Base-by-base conservation (phyloP, 2,797 vertebrate genomes). In the Merluccius polli region DNA sequence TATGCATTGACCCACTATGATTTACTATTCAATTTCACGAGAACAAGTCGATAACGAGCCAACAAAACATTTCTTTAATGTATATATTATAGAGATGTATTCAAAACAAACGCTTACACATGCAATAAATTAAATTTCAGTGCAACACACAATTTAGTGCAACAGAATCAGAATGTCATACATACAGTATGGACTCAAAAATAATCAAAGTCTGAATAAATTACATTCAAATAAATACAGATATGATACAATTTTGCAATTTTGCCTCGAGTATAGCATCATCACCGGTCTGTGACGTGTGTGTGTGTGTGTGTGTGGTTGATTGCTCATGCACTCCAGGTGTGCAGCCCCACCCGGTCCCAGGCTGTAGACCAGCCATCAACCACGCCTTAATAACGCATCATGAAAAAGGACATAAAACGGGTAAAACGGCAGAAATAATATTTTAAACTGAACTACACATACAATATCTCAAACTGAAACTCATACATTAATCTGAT, bases 151-250 rank as follows among this genome's bases (percentile, higher is more conserved):
- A 82, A 63, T 85, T 24, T 59, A 59, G 52, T 73, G 75, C 84
- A 81, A 87, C 90, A 90, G 90, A 65, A 65, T 65, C 24, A 11
- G 59, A 65, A 27, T 63, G 24, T 27, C 59, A 63, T 65, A 65
- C 59, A 65, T 27, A 65, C n/a, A 27, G 59, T 24, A 91, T 90
- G 91, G 75, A 30, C 79, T 80, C 75, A 81, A 79, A 87, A 82
- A 84, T 74, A 9, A 80, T 67, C 71, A 81, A 70, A 27, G 63
- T 75, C 48, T 68, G 12, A 88, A 91, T 91, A 92, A 91, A 90
- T 91, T 89, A 86, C 73, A 82, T 36, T 24, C 15, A 68, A 31
- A 68, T 68, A 68, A 59, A 52, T 52, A 52, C 10, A 59, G 6
- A n/a, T 21, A 24, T 24, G 24, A 69, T 30, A 31, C 3, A 18